A percentile compares a stretch with the other conserved stretches of the same genome.
Conservation (phyloP, 2,113 vertebrate species). For the Dasyprocta punctata region DNA sequence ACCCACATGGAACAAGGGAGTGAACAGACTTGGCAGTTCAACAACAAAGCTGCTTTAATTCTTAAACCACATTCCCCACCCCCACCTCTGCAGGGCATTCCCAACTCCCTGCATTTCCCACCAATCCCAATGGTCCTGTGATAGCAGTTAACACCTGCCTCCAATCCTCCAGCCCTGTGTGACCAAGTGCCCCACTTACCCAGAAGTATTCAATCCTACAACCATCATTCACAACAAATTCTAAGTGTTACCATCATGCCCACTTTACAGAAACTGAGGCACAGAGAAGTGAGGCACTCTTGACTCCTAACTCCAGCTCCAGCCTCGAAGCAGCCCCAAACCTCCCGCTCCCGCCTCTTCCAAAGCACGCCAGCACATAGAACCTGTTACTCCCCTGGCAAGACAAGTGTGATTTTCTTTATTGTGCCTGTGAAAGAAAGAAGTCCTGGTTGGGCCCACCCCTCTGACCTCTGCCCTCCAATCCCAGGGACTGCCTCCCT, state of each 20-base stretch:
- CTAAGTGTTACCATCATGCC: background rate
- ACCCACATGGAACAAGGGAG: background rate
- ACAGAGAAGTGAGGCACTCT: background rate
- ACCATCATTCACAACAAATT: background rate
- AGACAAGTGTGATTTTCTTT: constrained; percentile 59
- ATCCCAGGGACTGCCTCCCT: background rate
- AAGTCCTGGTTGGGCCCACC: background rate
- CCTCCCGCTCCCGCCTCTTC: background rate
- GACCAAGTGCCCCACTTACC: background rate
- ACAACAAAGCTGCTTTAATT: background rate
- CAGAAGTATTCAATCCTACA: background rate
- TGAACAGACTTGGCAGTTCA: background rate
- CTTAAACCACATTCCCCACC: background rate
- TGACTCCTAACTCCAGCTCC: background rate
- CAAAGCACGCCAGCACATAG: background rate
- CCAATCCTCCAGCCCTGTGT: background rate
- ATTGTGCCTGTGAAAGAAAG: constrained; percentile 39
- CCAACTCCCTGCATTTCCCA: background rate
- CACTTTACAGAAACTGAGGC: constrained; percentile 20
- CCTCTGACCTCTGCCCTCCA: background rate
- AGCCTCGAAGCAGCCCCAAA: background rate
- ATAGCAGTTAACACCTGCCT: background rate
- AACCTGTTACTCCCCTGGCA: background rate
- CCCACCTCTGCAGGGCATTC: background rate
- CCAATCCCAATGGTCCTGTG: background rate